A percentile compares a stretch with the other conserved stretches of the same genome.
Evolutionary conservation across 2,888 invertebrate genomes (phyloP).

Genomic region (Anthoptus insignis): DNA sequence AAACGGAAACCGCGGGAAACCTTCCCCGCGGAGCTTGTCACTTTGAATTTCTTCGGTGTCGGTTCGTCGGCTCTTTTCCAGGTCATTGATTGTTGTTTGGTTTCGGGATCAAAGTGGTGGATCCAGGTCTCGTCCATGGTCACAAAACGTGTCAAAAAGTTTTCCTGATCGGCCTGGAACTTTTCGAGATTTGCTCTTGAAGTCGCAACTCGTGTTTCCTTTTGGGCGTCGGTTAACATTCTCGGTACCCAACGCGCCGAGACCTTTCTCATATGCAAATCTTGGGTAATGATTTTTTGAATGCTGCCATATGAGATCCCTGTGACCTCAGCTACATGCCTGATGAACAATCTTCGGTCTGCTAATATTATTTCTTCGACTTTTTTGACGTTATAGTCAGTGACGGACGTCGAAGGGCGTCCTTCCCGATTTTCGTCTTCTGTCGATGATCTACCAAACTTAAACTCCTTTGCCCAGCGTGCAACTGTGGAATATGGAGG

Average conservation of each 20-base stretch:
- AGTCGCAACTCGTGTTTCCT: not conserved
- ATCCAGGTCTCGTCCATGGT: slow-evolving; percentile 16
- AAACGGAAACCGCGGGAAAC: not conserved
- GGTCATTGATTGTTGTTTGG: slow-evolving; percentile 38
- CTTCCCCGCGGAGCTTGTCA: not conserved
- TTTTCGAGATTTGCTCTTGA: slow-evolving; percentile 25
- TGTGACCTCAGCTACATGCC: too few relatives aligned
- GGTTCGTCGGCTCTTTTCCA: slow-evolving; percentile 20
- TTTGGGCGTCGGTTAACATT: too few relatives aligned
- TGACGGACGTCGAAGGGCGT: too few relatives aligned
- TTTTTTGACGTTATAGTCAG: too few relatives aligned
- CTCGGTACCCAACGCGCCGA: too few relatives aligned
- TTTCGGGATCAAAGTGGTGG: slow-evolving; percentile 40
- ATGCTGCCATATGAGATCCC: too few relatives aligned
- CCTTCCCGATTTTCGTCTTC: slow-evolving; percentile 43
- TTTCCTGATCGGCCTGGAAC: slow-evolving; percentile 15
- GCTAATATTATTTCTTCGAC: too few relatives aligned
- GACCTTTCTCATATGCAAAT: too few relatives aligned
- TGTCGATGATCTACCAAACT: slow-evolving; percentile 35
- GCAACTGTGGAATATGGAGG: slow-evolving; percentile 42
- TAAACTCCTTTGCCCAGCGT: slow-evolving; percentile 40
- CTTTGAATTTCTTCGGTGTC: not conserved
- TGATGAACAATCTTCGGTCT: too few relatives aligned
- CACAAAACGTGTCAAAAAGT: slow-evolving; percentile 40
- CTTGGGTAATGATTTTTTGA: too few relatives aligned